Base-by-base conservation (phyloP, 2,113 vertebrate genomes). In the Fulmarus glacialis region DNA sequence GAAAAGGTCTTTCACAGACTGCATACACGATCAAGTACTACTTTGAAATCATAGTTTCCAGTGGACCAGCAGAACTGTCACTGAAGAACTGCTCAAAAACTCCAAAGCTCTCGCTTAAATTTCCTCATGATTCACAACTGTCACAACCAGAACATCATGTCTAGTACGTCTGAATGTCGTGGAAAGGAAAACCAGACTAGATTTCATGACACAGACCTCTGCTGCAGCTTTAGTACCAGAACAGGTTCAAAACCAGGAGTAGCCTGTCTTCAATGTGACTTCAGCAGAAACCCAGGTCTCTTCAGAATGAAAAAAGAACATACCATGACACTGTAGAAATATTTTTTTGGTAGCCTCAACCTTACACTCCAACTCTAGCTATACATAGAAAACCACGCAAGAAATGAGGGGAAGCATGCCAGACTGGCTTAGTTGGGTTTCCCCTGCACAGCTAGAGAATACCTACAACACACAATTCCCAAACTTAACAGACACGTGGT, bases 31-130 rank as follows among this genome's bases (percentile, higher is more conserved):
- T 50, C 84, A 80, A 77, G 40, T 47, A 77, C 60, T 91, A 71
- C 66, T 94, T 17, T 62, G 84, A 95, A 94, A 87, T 29, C 53
- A 63, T 18, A 50, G 75, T 52, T 53, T 93, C 82, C 56, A 88
- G 45, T 67, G 47, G 83, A 71, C 66, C 72, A 92, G 96, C 52
- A 84, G 66, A 91, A 96, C 78, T 83, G 62, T 62, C 77, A 96
- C 47, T 94, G 79, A 88, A 90, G 66, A 74, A 74, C 53, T 75
- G 77, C 77, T 93, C 83, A 89, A 89, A 93, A 96, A 53, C 23
- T 26, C 45, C 58, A 84, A 87, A 82, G 62, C 20, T 98, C 97
- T 89, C 38, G 12, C 87, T 97, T 93, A 67, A 87, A 94, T 75
- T 92, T 91, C 82, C 29, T 64, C 43, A 71, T 32, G 32, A 78